Evolutionary conservation across 2,888 invertebrate species (phyloP).

Genomic region (Ctena decussata): DNA sequence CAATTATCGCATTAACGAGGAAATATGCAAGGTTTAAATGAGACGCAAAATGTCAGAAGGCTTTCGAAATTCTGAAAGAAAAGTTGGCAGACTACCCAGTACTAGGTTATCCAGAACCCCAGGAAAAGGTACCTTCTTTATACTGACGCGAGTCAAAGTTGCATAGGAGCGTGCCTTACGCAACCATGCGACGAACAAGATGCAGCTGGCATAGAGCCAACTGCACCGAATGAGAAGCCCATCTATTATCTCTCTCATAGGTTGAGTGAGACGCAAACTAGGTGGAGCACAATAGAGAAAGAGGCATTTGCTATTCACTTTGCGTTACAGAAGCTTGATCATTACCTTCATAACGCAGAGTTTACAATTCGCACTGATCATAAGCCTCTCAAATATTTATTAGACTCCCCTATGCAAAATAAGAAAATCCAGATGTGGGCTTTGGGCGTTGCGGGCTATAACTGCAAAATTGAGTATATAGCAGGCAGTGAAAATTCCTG

Average conservation of each 20-base stretch:
- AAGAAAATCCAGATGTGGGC: neutral
- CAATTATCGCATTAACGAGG: constrained; percentile 26
- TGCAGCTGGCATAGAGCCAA: too few species aligned
- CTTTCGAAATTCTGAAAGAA: constrained; percentile 21
- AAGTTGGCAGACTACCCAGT: neutral
- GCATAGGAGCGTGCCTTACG: constrained; percentile 24
- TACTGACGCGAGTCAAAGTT: constrained; percentile 22
- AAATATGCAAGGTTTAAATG: constrained; percentile 23
- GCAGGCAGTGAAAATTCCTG: neutral
- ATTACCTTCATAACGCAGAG: neutral
- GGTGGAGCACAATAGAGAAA: constrained; percentile 8
- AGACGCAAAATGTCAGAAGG: constrained; percentile 1
- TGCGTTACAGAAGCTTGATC: constrained; percentile 26
- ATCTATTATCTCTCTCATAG: constrained; percentile 3
- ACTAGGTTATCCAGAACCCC: constrained; percentile 5
- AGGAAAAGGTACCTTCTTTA: constrained; percentile 1
- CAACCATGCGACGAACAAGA: neutral
- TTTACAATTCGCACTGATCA: neutral
- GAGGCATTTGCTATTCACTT: constrained; percentile 18
- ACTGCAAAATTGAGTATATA: neutral
- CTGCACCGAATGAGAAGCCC: neutral
- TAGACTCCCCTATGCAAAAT: neutral
- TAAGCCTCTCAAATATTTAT: neutral
- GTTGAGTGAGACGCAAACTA: neutral
- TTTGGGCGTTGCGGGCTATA: neutral